Percentiles rank a stretch among this genome's conserved stretches.
Conservation (phyloP, 1,140 invertebrate genomes). For the Zaprionus nigranus region DNA sequence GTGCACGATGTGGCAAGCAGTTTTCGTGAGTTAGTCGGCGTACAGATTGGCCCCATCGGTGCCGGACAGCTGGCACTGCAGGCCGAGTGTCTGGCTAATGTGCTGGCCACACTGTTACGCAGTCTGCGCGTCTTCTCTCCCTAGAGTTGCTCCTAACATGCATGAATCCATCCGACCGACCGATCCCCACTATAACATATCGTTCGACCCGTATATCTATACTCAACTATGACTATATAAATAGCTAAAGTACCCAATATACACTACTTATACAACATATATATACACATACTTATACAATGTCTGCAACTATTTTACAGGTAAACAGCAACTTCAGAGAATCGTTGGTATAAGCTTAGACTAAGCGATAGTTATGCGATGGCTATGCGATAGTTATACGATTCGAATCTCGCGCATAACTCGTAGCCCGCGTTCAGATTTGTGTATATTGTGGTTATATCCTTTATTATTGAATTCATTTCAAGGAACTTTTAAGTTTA, state of each 20-base stretch:
- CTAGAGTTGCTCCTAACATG: slow-evolving; percentile 67
- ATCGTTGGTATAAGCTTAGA: slow-evolving; percentile 65
- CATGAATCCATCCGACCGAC: slow-evolving; percentile 22
- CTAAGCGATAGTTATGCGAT: slow-evolving; percentile 27
- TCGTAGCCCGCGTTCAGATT: slow-evolving; percentile 16
- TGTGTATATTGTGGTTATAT: not conserved
- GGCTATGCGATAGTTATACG: slow-evolving; percentile 9
- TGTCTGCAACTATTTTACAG: slow-evolving; percentile 73
- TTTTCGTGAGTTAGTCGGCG: slow-evolving; percentile 88
- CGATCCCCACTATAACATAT: slow-evolving; percentile 55
- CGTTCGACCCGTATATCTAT: slow-evolving; percentile 41
- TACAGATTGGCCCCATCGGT: slow-evolving; percentile 86
- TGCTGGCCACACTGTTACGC: slow-evolving; percentile 91
- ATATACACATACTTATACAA: slow-evolving; percentile 18
- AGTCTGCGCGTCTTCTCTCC: slow-evolving; percentile 93
- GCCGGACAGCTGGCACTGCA: slow-evolving; percentile 88
- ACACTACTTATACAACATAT: slow-evolving; percentile 37
- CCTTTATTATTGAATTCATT: not conserved
- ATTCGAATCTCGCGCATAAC: slow-evolving; percentile 38
- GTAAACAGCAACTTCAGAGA: slow-evolving; percentile 72
- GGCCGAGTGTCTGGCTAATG: slow-evolving; percentile 92
- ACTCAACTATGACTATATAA: slow-evolving; percentile 38
- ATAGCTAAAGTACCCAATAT: slow-evolving; percentile 41
- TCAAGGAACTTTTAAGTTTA: not conserved
- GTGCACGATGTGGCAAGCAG: slow-evolving; percentile 92